Conservation (phyloP, 1,140 invertebrate species). For the Macrocentrus cingulum region DNA sequence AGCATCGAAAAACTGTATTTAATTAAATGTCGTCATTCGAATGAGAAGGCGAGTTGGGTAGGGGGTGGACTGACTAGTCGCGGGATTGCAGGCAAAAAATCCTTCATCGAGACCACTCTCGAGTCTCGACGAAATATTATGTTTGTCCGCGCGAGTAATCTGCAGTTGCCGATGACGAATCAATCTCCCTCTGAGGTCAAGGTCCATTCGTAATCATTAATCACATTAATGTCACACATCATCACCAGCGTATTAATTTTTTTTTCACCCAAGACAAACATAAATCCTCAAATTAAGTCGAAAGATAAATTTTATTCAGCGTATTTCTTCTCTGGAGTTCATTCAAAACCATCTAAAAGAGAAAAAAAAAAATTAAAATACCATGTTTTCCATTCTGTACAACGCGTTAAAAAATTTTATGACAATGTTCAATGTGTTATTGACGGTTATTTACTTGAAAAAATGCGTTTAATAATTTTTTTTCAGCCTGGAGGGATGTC, state of each 20-base stretch:
- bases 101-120: conserved; percentile 6
- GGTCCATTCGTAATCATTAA: not conserved
- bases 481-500: too few relatives aligned
- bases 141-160: conserved; percentile 10
- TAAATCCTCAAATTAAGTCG: too few relatives aligned
- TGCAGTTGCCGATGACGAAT: conserved; percentile 14
- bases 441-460: too few relatives aligned
- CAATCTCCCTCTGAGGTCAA: conserved; percentile 14
- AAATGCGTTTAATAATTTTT: too few relatives aligned
- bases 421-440: too few relatives aligned
- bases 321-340: too few relatives aligned
- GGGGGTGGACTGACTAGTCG: conserved; percentile 38
- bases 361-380: too few relatives aligned
- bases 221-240: not conserved
- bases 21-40: conserved; percentile 41
- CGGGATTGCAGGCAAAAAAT: conserved; percentile 46
- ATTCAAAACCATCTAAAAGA: too few relatives aligned
- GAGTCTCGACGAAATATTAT: not conserved
- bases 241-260: not conserved
- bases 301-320: too few relatives aligned
- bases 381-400: too few relatives aligned
- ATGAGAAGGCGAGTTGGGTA: not conserved
- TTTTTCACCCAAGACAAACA: not conserved
- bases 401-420: too few relatives aligned
- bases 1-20: conserved; percentile 48